Evolutionary conservation across 2,888 invertebrate genomes (phyloP).

Genomic region (Nebria brevicollis): DNA sequence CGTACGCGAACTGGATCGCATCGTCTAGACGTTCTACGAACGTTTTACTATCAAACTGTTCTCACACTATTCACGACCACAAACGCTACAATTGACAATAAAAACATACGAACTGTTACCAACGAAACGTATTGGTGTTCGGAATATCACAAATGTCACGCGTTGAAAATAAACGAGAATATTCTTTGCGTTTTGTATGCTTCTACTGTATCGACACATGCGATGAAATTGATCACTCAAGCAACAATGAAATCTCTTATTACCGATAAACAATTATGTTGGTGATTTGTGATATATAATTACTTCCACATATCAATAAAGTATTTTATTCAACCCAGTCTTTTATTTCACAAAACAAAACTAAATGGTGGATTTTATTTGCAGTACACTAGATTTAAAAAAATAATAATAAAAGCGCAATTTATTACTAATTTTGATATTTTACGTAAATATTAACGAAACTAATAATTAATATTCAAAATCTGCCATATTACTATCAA

Average conservation of each 20-base stretch:
- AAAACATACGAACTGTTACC: constrained; percentile 56
- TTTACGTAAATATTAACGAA: too few species aligned
- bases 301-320: neutral
- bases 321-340: neutral
- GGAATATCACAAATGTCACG: constrained; percentile 88
- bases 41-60: constrained; percentile 79
- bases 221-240: constrained; percentile 77
- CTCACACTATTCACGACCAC: constrained; percentile 61
- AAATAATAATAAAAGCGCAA: too few species aligned
- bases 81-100: constrained; percentile 44
- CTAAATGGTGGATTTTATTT: neutral
- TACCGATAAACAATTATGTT: constrained; percentile 75
- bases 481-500: too few species aligned
- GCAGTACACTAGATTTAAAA: too few species aligned
- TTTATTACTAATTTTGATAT: too few species aligned
- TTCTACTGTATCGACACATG: constrained; percentile 77
- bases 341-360: neutral
- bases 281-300: constrained; percentile 63
- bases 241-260: constrained; percentile 72
- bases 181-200: constrained; percentile 80
- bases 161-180: constrained; percentile 72
- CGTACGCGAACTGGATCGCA: constrained; percentile 73
- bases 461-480: too few species aligned
- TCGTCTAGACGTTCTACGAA: constrained; percentile 75
- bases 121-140: constrained; percentile 84